These are phyloP conservation scores for Sphaerophoria taeniata DNA, from an alignment of 2,888 invertebrate species.

Conservation along the genomic window DNA sequence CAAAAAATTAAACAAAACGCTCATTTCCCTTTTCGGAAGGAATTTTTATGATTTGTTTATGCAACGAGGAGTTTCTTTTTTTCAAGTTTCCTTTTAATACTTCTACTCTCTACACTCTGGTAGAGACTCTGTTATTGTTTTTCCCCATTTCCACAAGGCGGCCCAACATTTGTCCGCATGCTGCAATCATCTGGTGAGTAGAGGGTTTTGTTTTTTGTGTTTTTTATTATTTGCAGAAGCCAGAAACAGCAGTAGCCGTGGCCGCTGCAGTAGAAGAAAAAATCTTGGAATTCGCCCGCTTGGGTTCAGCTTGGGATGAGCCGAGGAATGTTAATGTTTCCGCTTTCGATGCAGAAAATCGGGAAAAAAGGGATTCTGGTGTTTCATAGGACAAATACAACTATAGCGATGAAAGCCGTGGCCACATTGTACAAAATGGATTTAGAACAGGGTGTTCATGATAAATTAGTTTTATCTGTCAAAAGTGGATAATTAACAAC, in stretches of 20 bases:
- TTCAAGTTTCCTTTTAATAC: slow-evolving; percentile 20
- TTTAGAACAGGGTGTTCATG: slow-evolving; percentile 6
- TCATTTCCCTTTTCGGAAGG: slow-evolving; percentile 72
- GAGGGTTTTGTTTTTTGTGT: slow-evolving; percentile 28
- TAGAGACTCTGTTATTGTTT: slow-evolving; percentile 67
- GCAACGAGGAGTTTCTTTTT: slow-evolving; percentile 58
- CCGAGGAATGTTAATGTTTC: slow-evolving; percentile 72
- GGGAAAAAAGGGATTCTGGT: slow-evolving; percentile 10
- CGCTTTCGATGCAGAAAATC: slow-evolving; percentile 34
- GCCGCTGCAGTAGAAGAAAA: slow-evolving; percentile 15
- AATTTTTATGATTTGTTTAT: slow-evolving; percentile 74
- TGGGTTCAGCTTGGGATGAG: slow-evolving; percentile 67
- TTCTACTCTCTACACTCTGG: slow-evolving; percentile 47
- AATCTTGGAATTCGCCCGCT: slow-evolving; percentile 68
- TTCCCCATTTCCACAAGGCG: slow-evolving; percentile 51
- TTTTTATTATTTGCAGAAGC: neutral
- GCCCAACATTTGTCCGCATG: slow-evolving; percentile 60
- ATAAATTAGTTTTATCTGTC: neutral
- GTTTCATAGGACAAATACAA: slow-evolving; percentile 31
- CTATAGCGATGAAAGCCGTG: slow-evolving; percentile 8
- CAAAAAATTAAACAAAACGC: slow-evolving; percentile 53
- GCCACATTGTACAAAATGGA: slow-evolving; percentile 23
- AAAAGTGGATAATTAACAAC: too few species aligned
- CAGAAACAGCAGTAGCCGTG: slow-evolving; percentile 12
- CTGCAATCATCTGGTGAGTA: slow-evolving; percentile 61